phyloP scores from a whole-genome alignment of 2,113 vertebrate species.

The Capreolus pygargus region DNA sequence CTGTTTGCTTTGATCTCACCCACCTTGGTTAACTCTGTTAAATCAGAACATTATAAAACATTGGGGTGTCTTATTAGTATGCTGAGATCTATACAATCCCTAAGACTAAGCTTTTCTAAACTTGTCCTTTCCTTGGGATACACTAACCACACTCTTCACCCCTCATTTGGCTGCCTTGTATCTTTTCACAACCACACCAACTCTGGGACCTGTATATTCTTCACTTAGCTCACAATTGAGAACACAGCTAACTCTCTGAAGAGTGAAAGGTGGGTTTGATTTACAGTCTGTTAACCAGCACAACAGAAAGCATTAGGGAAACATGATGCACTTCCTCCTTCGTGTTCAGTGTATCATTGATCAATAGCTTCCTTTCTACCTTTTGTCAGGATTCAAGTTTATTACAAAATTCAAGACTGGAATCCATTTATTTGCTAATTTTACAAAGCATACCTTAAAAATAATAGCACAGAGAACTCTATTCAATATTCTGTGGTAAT shows the following conservation, averaged over 20 bases:
- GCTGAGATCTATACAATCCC: neutral
- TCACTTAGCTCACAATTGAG: neutral
- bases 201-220: neutral
- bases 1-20: neutral
- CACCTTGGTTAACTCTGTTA: neutral
- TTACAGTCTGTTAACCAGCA: neutral
- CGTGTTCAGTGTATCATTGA: neutral
- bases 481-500: no score
- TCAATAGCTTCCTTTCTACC: neutral
- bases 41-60: neutral
- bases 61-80: neutral
- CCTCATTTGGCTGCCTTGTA: neutral
- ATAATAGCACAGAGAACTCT: no score
- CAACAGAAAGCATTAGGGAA: neutral
- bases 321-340: neutral
- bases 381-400: neutral
- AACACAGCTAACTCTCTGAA: neutral
- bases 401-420: no score
- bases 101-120: neutral
- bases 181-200: neutral
- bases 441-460: no score
- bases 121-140: neutral
- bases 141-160: rapidly evolving
- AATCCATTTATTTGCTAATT: no score
- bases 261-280: no score